These are phyloP conservation scores for Ladona fulva DNA, from an alignment of 1,140 invertebrate species.

Conservation along the genomic window DNA sequence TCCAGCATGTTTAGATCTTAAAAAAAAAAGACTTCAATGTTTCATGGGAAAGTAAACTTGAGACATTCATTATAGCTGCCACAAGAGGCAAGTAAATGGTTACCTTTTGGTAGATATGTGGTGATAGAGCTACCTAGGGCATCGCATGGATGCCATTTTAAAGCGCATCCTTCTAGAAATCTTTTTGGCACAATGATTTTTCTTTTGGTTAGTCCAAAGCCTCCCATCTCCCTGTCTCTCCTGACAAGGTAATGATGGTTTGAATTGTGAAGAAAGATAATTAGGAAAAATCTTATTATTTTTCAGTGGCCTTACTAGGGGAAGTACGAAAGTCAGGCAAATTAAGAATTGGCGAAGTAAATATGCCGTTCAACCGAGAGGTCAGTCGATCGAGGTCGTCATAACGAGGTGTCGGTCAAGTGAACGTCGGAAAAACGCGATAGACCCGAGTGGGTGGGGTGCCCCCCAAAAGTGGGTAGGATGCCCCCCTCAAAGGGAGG, in stretches of 20 bases:
- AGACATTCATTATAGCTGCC: neutral
- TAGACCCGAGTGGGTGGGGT: no score
- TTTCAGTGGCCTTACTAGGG: no score
- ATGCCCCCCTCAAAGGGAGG: no score
- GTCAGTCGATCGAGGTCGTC: no score
- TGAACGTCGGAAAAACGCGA: no score
- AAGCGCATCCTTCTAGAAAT: neutral
- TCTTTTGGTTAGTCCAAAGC: neutral
- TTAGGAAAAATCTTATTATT: no score
- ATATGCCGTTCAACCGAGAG: no score
- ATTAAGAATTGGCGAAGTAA: no score
- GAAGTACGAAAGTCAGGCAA: no score
- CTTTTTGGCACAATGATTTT: neutral
- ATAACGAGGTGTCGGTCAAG: no score
- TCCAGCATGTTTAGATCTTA: neutral
- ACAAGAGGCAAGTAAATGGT: neutral
- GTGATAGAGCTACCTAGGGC: conserved; percentile 2
- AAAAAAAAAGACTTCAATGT: neutral
- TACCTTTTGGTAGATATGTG: neutral
- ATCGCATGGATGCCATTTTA: neutral
- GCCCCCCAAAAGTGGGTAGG: no score
- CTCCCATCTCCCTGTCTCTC: neutral
- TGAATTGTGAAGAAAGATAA: neutral
- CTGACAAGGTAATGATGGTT: neutral
- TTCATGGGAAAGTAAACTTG: neutral